Evolutionary conservation across 1,140 invertebrate species (phyloP).

Genomic region (Drosophila sp.): DNA sequence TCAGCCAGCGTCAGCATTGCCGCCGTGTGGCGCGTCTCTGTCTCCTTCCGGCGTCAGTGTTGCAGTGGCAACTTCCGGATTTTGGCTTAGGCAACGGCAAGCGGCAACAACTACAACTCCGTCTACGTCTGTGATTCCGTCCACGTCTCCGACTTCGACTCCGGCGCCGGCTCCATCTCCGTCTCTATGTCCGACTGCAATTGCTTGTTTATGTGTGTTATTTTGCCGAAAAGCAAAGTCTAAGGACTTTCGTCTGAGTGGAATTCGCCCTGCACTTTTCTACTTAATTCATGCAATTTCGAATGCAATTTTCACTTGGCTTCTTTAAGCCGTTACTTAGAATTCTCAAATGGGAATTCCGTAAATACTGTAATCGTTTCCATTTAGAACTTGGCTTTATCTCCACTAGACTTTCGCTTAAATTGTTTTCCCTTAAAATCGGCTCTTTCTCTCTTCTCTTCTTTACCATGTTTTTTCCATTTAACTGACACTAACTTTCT

Average conservation of each 20-base stretch:
- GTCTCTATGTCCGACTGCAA: constrained; percentile 12
- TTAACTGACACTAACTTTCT: too few relatives aligned
- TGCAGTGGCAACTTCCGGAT: constrained; percentile 79
- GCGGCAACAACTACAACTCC: background rate
- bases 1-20: constrained; percentile 46
- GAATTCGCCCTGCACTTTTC: constrained; percentile 65
- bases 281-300: constrained; percentile 77
- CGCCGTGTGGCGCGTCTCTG: constrained; percentile 42
- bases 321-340: constrained; percentile 29
- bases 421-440: too few relatives aligned
- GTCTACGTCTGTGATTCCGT: background rate
- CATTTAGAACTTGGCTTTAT: background rate
- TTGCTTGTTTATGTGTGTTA: constrained; percentile 61
- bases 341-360: background rate
- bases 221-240: constrained; percentile 81
- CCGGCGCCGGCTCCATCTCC: constrained; percentile 4
- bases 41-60: constrained; percentile 60
- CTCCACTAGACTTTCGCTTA: background rate
- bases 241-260: constrained; percentile 84
- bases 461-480: too few relatives aligned
- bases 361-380: background rate
- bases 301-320: constrained; percentile 49
- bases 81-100: constrained; percentile 44
- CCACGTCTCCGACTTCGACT: background rate
- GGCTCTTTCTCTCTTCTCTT: too few relatives aligned